Evolutionary conservation across 1,140 invertebrate species (phyloP), one percentile per base, ranked within the genome.

Genomic region (Papilio machaon): DNA sequence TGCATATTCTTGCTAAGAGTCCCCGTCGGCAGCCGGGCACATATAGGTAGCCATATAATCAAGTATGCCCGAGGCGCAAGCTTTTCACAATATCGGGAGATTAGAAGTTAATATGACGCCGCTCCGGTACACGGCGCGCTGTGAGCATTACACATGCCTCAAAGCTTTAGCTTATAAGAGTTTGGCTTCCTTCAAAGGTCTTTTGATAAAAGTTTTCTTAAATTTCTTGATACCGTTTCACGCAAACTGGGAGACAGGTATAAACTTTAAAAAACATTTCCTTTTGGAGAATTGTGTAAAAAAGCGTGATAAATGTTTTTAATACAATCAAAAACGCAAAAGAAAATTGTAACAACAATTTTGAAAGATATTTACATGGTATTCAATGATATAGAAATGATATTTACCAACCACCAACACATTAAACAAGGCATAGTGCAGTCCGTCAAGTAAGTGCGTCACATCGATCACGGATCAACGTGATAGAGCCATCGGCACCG

Each of bases 41-140:
- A 30, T 11, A 38, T 67, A 79, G 30, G 76, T 79, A 79, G 30
- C 64, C 77, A 67, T 64, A 79, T 64, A 64, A 79, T 79, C 77
- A 79, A 38, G 77, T 64, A 79, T 79, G 58, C 58, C 77, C 77
- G 30, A 64, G 77, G 43, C 77, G 58, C 77, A 64, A 64, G 77
- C 77, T 79, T 79, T 79, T 79, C 77, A 79, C 77, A 79, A 79
- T 79, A 79, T 79, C 77, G 58, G 77, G 60, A 79, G 77, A 79
- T 79, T 79, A 79, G 77, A 79, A 79, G 58, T 46, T 79, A 79
- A 79, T 79, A 79, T 79, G 77, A 67, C 38, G 77, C 77, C 60
- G 77, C 77, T 60, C 77, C 58, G 77, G 58, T 76, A 52, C 74
- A 79, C 38, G 77, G n/a, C 46, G 77, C 38, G 58, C 60, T 49